Evolutionary conservation across 2,888 invertebrate genomes (phyloP).

Genomic region (Synanthedon tipuliformis): DNA sequence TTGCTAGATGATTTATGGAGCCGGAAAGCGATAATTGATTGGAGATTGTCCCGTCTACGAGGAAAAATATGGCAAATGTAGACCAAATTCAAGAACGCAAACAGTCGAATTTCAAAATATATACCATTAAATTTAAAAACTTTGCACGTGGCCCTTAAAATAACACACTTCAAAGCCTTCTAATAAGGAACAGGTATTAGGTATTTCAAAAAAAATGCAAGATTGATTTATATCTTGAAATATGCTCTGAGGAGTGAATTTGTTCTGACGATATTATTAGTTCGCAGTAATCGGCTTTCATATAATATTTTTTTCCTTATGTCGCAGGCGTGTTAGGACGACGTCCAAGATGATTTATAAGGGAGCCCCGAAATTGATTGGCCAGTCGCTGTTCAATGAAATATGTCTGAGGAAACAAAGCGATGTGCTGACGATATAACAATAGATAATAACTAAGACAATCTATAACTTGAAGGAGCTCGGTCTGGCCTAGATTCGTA

Average conservation of each 20-base stretch:
- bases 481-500: not conserved
- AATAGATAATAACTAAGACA: constrained; percentile 1
- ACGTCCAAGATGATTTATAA: constrained; percentile 56
- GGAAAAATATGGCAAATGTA: constrained; percentile 2
- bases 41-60: constrained; percentile 17
- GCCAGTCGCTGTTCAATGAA: constrained; percentile 31
- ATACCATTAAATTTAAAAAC: too few relatives aligned
- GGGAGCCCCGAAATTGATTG: constrained; percentile 55
- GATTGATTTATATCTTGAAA: too few relatives aligned
- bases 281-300: too few relatives aligned
- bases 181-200: too few relatives aligned
- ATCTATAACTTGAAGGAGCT: not conserved
- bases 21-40: constrained; percentile 32
- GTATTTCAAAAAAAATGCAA: too few relatives aligned
- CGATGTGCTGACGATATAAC: constrained; percentile 1
- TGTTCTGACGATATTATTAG: too few relatives aligned
- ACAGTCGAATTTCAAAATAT: too few relatives aligned
- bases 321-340: constrained; percentile 10
- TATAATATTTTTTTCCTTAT: not conserved
- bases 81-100: not conserved
- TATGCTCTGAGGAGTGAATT: too few relatives aligned
- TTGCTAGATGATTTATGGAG: constrained; percentile 29
- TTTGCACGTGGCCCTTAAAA: too few relatives aligned
- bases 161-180: too few relatives aligned
- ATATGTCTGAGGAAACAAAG: constrained; percentile 30